Evolutionary conservation across 1,140 invertebrate species (phyloP).

Genomic region (Oncopeltus fasciatus): DNA sequence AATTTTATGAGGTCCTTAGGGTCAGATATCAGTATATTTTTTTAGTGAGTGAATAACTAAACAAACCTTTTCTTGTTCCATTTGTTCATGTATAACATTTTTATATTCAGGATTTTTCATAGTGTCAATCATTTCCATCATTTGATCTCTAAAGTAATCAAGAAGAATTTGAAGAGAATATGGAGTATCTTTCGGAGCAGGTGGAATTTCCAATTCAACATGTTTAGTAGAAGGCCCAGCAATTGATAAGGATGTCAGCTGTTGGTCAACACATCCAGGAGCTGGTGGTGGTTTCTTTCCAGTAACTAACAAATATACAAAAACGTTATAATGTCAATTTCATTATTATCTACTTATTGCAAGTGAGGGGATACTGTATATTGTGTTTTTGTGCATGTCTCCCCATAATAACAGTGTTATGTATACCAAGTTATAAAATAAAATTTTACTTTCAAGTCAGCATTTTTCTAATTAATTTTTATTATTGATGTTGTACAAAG

Average conservation of each 20-base stretch:
- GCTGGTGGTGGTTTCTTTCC: slow-evolving; percentile 61
- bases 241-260: slow-evolving; percentile 57
- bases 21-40: too few species aligned
- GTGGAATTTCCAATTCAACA: slow-evolving; percentile 64
- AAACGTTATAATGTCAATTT: background rate
- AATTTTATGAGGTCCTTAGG: too few species aligned
- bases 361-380: too few species aligned
- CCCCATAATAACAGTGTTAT: too few species aligned
- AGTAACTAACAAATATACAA: slow-evolving; percentile 29
- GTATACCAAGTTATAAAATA: too few species aligned
- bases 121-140: slow-evolving; percentile 59
- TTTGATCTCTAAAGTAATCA: slow-evolving; percentile 65
- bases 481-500: too few species aligned
- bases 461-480: too few species aligned
- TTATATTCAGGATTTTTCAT: slow-evolving; percentile 69
- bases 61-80: slow-evolving; percentile 58
- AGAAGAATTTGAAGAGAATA: slow-evolving; percentile 73
- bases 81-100: slow-evolving; percentile 53
- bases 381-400: background rate
- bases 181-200: slow-evolving; percentile 58
- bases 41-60: too few species aligned
- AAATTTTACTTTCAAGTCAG: too few species aligned
- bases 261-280: slow-evolving; percentile 79
- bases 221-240: slow-evolving; percentile 43
- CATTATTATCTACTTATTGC: too few species aligned